phyloP scores from a whole-genome alignment of 2,888 invertebrate species.

The Graphium colonna region DNA sequence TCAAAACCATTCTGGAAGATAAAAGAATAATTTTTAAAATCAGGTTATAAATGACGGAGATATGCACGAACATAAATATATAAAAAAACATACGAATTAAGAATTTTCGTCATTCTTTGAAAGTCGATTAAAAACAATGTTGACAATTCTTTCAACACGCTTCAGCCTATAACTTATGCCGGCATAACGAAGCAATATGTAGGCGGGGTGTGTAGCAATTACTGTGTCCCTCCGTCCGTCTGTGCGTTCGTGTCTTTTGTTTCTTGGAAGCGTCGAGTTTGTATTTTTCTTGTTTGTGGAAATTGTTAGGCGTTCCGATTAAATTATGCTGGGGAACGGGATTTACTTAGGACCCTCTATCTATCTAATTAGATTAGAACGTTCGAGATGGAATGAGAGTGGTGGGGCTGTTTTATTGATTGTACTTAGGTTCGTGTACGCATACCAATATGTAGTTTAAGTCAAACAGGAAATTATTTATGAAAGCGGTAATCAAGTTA shows the following conservation, averaged over 20 bases:
- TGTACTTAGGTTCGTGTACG: no score
- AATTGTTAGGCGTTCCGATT: constrained; percentile 21
- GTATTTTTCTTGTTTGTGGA: constrained; percentile 21
- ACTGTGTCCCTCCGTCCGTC: constrained; percentile 56
- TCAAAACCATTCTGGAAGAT: no score
- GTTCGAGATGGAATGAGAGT: background rate
- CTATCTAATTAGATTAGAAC: background rate
- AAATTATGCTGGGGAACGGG: constrained; percentile 13
- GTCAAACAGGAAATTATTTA: no score
- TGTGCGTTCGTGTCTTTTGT: constrained; percentile 41
- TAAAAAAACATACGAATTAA: no score
- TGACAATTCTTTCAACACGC: background rate
- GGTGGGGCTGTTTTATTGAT: background rate
- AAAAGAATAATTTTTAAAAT: no score
- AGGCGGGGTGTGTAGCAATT: constrained; percentile 65
- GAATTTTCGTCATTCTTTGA: no score
- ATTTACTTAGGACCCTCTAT: constrained; percentile 14
- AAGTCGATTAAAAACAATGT: background rate
- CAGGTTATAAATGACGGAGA: no score
- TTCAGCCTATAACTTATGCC: constrained; percentile 31
- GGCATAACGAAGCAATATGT: constrained; percentile 38
- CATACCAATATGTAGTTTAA: no score
- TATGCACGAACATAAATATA: no score
- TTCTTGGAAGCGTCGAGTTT: constrained; percentile 27
- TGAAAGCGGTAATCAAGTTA: no score